A percentile compares a stretch with the other conserved stretches of the same genome.
phyloP scores from a whole-genome alignment of 2,888 invertebrate species.

The Halictus ligatus region DNA sequence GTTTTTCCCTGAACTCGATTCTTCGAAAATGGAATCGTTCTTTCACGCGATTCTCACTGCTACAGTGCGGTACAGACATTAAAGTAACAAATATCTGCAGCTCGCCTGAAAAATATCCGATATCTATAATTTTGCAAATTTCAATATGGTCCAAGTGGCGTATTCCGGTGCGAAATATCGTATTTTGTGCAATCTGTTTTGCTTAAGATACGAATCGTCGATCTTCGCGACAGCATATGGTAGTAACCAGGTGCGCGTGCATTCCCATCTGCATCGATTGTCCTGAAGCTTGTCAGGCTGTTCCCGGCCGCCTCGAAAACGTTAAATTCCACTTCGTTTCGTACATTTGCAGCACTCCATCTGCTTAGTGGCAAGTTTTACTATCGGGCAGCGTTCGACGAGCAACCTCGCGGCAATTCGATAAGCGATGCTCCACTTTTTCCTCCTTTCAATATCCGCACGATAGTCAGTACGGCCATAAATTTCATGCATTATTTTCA shows the following conservation, averaged over 20 bases:
- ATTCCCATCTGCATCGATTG: not conserved
- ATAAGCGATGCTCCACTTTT: constrained; percentile 41
- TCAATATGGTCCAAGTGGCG: not conserved
- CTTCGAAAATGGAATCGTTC: not conserved
- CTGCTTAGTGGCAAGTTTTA: constrained; percentile 50
- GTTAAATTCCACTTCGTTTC: constrained; percentile 45
- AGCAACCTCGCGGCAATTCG: constrained; percentile 32
- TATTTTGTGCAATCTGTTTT: not conserved
- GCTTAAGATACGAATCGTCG: not conserved
- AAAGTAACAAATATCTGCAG: too few species aligned
- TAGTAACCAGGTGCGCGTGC: not conserved
- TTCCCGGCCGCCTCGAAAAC: constrained; percentile 11
- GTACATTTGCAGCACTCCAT: constrained; percentile 11
- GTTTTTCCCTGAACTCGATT: not conserved
- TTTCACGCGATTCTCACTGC: not conserved
- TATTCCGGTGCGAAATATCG: not conserved
- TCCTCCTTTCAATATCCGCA: constrained; percentile 23
- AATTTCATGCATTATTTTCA: constrained; percentile 40
- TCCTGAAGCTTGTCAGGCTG: constrained; percentile 1
- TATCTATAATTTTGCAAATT: not conserved
- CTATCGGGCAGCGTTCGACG: constrained; percentile 15
- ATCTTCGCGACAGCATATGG: not conserved
- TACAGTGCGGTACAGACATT: not conserved
- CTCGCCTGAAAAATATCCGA: too few species aligned
- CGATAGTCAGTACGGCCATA: not conserved